Evolutionary conservation across 2,797 vertebrate genomes (phyloP).

Genomic region (Meda fulgida): DNA sequence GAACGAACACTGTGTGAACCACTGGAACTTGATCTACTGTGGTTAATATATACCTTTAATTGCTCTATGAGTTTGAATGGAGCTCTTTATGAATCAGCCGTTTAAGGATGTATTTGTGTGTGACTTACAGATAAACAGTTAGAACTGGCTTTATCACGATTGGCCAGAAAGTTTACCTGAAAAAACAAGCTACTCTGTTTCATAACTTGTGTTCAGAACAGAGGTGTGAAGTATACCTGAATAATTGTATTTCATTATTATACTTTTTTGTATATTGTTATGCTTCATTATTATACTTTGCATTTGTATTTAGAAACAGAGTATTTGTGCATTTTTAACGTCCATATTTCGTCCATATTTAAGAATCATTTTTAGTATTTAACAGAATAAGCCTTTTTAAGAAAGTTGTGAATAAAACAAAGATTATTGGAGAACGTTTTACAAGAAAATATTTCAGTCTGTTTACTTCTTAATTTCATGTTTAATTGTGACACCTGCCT

Average conservation of each 20-base stretch:
- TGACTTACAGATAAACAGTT: not conserved
- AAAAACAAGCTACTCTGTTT: not conserved
- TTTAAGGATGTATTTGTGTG: not conserved
- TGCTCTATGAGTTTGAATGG: not conserved
- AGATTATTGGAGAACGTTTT: not conserved
- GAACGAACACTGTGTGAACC: not conserved
- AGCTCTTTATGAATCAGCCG: not conserved
- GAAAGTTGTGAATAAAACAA: not conserved
- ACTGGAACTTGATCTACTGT: constrained; percentile 9
- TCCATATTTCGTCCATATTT: not conserved
- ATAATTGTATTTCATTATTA: not conserved
- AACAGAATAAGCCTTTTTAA: not conserved
- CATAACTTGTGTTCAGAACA: not conserved
- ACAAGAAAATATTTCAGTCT: not conserved
- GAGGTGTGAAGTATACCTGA: not conserved
- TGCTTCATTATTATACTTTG: no score
- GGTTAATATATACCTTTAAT: constrained; percentile 34
- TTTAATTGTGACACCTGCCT: not conserved
- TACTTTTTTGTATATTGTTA: no score
- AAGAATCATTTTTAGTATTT: not conserved
- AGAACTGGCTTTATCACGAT: not conserved
- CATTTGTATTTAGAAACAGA: not conserved
- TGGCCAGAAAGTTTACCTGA: not conserved
- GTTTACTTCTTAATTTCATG: not conserved
- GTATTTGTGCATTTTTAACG: no score